A percentile compares a stretch with the other conserved stretches of the same genome.
Evolutionary conservation across 2,797 vertebrate species (phyloP).

Genomic region (Oreochromis mossambicus): DNA sequence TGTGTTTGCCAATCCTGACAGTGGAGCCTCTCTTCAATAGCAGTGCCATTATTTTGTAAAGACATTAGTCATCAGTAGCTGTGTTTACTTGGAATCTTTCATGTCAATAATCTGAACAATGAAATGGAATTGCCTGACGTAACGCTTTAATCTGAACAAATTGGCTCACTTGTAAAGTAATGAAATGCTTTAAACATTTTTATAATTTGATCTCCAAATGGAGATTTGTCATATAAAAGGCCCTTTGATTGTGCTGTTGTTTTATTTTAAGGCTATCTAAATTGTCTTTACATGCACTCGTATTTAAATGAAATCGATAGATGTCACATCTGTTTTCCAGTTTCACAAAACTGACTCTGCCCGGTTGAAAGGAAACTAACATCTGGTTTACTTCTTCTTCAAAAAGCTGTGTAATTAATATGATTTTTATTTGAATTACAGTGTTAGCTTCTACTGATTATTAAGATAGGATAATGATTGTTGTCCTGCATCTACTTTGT

Average conservation of each 20-base stretch:
- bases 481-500: neutral
- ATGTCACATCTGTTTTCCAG: neutral
- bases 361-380: neutral
- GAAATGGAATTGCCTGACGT: neutral
- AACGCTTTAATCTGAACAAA: neutral
- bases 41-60: neutral
- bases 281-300: neutral
- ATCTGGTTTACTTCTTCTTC: neutral
- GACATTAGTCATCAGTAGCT: neutral
- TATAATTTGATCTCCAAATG: neutral
- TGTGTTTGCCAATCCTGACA: neutral
- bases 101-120: neutral
- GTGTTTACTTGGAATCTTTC: neutral
- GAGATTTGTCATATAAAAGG: neutral
- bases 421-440: neutral
- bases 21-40: neutral
- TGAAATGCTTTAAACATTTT: neutral
- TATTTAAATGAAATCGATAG: neutral
- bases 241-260: neutral
- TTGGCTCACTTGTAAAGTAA: neutral
- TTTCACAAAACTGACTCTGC: neutral
- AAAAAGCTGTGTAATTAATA: neutral
- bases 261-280: neutral
- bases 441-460: neutral
- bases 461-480: neutral